Conservation (phyloP, 2,888 invertebrate genomes). For the Rhaphigaster nebulosa region DNA sequence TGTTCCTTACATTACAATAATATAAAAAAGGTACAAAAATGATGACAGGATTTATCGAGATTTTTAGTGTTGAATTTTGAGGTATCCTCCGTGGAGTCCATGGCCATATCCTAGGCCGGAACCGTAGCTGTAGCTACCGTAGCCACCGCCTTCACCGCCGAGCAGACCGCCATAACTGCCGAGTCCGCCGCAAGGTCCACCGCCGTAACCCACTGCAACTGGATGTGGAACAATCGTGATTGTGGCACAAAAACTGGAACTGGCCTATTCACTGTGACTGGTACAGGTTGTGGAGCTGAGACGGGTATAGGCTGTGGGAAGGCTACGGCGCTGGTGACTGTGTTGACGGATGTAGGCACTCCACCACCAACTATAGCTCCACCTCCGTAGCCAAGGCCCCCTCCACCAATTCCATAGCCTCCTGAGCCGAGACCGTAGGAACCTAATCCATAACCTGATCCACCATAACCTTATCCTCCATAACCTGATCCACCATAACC, state of each 20-base stretch:
- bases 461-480: conserved; percentile 23
- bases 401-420: background rate
- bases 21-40: conserved; percentile 44
- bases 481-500: background rate
- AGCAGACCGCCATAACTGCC: too few species aligned
- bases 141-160: background rate
- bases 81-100: conserved; percentile 26
- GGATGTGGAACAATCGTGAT: too few species aligned
- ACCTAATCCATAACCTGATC: background rate
- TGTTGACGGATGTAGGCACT: conserved; percentile 61
- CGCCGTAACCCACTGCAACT: too few species aligned
- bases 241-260: conserved; percentile 69
- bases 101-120: conserved; percentile 41
- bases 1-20: conserved; percentile 33
- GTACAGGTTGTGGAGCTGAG: conserved; percentile 72
- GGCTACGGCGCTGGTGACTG: conserved; percentile 68
- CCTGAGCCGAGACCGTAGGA: conserved; percentile 17
- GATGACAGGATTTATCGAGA: conserved; percentile 10
- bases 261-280: conserved; percentile 71
- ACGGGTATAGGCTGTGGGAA: conserved; percentile 72
- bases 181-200: background rate
- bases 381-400: background rate
- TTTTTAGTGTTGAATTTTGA: conserved; percentile 35
- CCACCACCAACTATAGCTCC: conserved; percentile 44
- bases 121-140: conserved; percentile 10